A percentile compares a stretch with the other conserved stretches of the same genome.
These are phyloP conservation scores for Oreochromis niloticus DNA, from an alignment of 2,113 vertebrate species.

Conservation along the genomic window DNA sequence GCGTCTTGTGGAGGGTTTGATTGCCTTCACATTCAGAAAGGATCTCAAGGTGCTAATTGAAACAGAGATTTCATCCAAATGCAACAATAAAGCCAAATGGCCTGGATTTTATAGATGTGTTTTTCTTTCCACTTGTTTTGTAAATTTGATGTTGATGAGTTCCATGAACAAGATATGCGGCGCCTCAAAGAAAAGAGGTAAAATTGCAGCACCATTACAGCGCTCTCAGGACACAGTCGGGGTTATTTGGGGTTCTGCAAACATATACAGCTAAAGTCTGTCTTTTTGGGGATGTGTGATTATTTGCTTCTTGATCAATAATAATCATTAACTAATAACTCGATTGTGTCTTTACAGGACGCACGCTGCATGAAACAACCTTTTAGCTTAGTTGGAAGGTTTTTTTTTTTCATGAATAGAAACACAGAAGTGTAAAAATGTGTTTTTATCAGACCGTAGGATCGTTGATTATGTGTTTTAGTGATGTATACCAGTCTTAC, in stretches of 20 bases:
- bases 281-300: not conserved
- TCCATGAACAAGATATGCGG: not conserved
- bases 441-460: accelerated
- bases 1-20: slow-evolving; percentile 6
- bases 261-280: not conserved
- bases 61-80: not conserved
- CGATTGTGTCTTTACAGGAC: not conserved
- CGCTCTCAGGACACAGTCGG: not conserved
- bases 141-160: not conserved
- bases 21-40: slow-evolving; percentile 8
- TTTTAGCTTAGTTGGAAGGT: not conserved
- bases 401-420: not conserved
- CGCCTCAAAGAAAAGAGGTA: not conserved
- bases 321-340: not conserved
- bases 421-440: not conserved
- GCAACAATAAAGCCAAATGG: not conserved
- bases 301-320: not conserved
- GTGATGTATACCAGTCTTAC: not conserved
- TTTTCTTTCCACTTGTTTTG: not conserved
- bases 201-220: not conserved
- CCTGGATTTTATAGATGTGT: not conserved
- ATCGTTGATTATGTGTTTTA: not conserved
- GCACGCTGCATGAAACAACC: accelerated
- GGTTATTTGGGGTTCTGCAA: not conserved
- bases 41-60: slow-evolving; percentile 26